Evolutionary conservation across 2,113 vertebrate genomes (phyloP).

Genomic region (Paracanthobrama guichenoti): DNA sequence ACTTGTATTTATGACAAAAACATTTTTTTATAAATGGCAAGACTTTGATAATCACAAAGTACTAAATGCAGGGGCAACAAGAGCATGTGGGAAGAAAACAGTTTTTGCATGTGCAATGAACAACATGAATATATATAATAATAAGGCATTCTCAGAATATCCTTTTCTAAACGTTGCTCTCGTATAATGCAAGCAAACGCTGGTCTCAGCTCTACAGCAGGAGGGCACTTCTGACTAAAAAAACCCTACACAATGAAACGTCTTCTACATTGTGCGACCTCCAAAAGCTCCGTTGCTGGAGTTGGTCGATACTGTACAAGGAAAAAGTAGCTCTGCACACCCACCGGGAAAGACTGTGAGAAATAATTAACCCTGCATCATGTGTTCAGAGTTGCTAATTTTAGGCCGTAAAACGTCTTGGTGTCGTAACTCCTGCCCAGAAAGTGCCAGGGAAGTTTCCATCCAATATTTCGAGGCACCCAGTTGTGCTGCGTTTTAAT

Average conservation of each 20-base stretch:
- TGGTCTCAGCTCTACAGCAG: background rate
- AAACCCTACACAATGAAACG: background rate
- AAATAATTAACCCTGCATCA: constrained; percentile 53
- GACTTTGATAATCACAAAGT: background rate
- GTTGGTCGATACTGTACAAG: background rate
- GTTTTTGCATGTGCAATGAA: background rate
- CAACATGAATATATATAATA: background rate
- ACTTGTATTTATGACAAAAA: no score
- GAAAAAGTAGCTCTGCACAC: constrained; percentile 19
- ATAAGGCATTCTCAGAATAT: background rate
- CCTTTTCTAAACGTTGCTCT: background rate
- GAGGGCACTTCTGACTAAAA: background rate
- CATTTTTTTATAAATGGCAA: background rate
- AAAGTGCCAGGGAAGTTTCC: constrained; percentile 48
- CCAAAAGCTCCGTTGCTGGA: constrained; percentile 8
- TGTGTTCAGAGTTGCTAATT: constrained; percentile 54
- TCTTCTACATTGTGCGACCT: background rate
- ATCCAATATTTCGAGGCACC: constrained; percentile 20
- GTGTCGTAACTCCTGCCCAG: constrained; percentile 34
- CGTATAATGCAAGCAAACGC: background rate
- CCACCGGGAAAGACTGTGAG: constrained; percentile 41
- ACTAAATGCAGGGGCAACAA: background rate
- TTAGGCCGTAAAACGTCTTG: constrained; percentile 51
- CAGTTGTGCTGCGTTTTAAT: constrained; percentile 19
- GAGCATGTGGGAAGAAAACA: background rate